phyloP scores from a whole-genome alignment of 2,888 invertebrate species.

The Leptinotarsa juncta region DNA sequence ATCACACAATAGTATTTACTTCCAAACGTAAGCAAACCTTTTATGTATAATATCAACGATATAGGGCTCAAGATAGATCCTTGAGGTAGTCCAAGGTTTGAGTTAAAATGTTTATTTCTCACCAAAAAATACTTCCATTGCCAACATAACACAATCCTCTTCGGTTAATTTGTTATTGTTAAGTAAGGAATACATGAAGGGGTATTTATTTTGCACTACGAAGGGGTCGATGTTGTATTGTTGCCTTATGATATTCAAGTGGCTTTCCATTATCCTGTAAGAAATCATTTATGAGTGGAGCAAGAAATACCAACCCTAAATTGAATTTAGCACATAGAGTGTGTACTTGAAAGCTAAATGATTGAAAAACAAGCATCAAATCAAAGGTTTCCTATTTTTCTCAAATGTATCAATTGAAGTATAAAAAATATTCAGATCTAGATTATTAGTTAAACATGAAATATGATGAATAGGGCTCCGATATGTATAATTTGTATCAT shows the following conservation, averaged over 20 bases:
- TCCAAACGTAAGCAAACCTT: not conserved
- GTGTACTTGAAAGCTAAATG: too few relatives aligned
- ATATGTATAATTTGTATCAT: too few relatives aligned
- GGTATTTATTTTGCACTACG: conserved; percentile 51
- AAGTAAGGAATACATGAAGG: conserved; percentile 61
- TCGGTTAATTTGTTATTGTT: conserved; percentile 62
- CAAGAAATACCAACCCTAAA: too few relatives aligned
- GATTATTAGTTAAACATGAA: too few relatives aligned
- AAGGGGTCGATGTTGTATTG: conserved; percentile 46
- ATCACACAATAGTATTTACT: not conserved
- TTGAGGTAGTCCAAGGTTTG: not conserved
- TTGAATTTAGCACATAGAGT: too few relatives aligned
- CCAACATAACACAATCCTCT: conserved; percentile 67
- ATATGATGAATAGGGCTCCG: too few relatives aligned
- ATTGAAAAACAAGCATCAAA: too few relatives aligned
- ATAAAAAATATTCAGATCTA: too few relatives aligned
- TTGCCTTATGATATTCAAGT: conserved; percentile 46
- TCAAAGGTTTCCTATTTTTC: too few relatives aligned
- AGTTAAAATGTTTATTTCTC: conserved; percentile 2
- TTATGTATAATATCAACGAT: not conserved
- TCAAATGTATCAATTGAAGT: too few relatives aligned
- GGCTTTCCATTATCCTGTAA: conserved; percentile 52
- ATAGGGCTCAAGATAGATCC: not conserved
- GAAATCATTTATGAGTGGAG: not conserved
- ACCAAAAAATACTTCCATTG: conserved; percentile 68